Percentiles rank a stretch among this genome's conserved stretches.
These are phyloP conservation scores for Eptatretus burgeri DNA, from an alignment of 2,113 vertebrate species.

Conservation along the genomic window DNA sequence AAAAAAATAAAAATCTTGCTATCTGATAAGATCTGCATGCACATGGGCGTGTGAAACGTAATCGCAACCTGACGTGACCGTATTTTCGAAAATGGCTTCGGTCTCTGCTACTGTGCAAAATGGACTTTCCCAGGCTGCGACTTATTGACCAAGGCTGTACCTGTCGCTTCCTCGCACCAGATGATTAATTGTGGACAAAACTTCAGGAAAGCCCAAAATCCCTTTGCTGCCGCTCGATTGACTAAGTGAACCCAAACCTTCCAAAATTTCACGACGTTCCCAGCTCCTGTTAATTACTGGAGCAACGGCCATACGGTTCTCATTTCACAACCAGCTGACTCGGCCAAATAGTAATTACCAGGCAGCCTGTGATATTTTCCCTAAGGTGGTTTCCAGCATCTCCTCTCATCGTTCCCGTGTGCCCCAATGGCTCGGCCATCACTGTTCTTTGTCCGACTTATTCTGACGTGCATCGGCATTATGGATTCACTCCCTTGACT, in stretches of 20 bases:
- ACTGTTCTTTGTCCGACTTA: too few species aligned
- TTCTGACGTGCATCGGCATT: too few species aligned
- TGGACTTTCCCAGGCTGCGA: background rate
- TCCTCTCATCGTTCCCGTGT: too few species aligned
- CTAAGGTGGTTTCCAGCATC: too few species aligned
- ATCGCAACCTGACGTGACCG: too few species aligned
- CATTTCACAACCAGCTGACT: constrained; percentile 7
- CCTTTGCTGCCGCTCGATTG: background rate
- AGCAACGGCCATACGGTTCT: constrained; percentile 1
- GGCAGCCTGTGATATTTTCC: background rate
- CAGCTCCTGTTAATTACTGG: background rate
- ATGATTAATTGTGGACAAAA: constrained; percentile 5
- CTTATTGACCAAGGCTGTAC: background rate
- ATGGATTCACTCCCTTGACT: too few species aligned
- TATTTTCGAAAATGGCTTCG: constrained; percentile 4
- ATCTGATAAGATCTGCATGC: too few species aligned
- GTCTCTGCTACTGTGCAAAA: background rate
- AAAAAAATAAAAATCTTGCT: too few species aligned
- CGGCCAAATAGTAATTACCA: constrained; percentile 7
- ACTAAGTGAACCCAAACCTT: background rate
- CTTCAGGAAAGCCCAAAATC: constrained; percentile 4
- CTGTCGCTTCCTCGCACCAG: background rate
- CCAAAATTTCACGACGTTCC: constrained; percentile 6
- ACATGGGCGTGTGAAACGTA: too few species aligned
- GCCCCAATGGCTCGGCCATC: too few species aligned